These are phyloP conservation scores for Ciconia stormi DNA, from an alignment of 2,113 vertebrate genomes.

Conservation along the genomic window DNA sequence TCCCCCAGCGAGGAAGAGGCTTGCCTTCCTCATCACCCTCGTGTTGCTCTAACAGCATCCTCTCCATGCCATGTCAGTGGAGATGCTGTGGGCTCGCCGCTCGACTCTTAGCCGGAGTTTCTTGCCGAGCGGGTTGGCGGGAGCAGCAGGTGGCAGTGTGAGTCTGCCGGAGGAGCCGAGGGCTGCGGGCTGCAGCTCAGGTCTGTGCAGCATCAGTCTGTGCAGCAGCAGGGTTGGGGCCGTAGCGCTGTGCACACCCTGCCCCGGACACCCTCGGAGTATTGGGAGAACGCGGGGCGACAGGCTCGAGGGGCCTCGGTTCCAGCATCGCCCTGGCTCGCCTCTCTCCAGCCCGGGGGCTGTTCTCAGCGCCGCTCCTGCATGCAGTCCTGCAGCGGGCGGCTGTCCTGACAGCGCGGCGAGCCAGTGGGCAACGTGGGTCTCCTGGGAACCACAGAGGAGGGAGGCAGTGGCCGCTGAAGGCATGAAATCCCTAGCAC, in stretches of 20 bases:
- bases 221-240: neutral
- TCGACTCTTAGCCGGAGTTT: neutral
- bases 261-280: fast-evolving
- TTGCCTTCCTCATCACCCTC: neutral
- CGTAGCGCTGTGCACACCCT: fast-evolving
- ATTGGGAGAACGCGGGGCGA: fast-evolving
- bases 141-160: constrained; percentile 33
- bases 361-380: neutral
- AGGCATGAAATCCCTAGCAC: neutral
- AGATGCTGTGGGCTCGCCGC: fast-evolving
- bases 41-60: neutral
- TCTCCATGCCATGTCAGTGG: fast-evolving
- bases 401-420: neutral
- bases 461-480: neutral
- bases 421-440: fast-evolving
- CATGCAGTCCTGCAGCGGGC: neutral
- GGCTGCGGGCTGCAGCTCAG: neutral
- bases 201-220: neutral
- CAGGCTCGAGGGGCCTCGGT: fast-evolving
- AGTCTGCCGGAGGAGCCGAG: neutral
- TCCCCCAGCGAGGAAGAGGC: neutral
- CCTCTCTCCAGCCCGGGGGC: neutral
- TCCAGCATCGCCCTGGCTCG: neutral
- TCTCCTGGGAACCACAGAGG: neutral
- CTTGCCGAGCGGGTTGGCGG: fast-evolving